Conservation (phyloP, 2,113 vertebrate species). For the Urocitellus parryii region DNA sequence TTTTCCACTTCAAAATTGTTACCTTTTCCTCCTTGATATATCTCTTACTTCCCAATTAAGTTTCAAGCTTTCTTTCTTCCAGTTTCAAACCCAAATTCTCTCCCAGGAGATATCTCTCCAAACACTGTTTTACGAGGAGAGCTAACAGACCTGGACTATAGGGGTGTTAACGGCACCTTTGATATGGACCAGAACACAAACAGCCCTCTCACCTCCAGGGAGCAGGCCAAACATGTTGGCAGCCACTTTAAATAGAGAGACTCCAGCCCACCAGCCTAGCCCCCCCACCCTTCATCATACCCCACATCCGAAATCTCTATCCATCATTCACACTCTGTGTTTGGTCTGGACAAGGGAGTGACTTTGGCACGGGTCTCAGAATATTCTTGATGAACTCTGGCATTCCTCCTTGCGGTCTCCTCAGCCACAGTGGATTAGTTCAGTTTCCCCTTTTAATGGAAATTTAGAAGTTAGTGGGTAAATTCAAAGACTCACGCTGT, state of each 20-base stretch:
- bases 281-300: neutral
- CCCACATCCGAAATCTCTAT: slow-evolving; percentile 73
- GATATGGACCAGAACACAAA: slow-evolving; percentile 38
- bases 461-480: slow-evolving; percentile 33
- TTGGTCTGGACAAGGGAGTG: slow-evolving; percentile 69
- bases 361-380: slow-evolving; percentile 59
- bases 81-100: slow-evolving; percentile 65
- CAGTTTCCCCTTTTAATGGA: slow-evolving; percentile 56
- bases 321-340: slow-evolving; percentile 55
- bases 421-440: slow-evolving; percentile 66
- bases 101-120: slow-evolving; percentile 66
- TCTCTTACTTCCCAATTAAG: slow-evolving; percentile 57
- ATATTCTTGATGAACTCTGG: slow-evolving; percentile 59
- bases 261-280: neutral
- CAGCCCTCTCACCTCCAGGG: neutral
- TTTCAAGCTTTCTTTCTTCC: slow-evolving; percentile 69
- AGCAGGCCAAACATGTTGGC: neutral
- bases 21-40: neutral
- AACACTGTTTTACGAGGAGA: slow-evolving; percentile 63
- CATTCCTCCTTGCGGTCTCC: slow-evolving; percentile 62
- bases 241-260: slow-evolving; percentile 66
- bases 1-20: slow-evolving; percentile 64
- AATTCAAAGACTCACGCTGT: neutral
- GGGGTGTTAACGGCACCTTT: slow-evolving; percentile 47
- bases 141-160: neutral